Conservation (phyloP, 37 sponge, comb jelly and placozoan genomes). For the Ephydatia muelleri region DNA sequence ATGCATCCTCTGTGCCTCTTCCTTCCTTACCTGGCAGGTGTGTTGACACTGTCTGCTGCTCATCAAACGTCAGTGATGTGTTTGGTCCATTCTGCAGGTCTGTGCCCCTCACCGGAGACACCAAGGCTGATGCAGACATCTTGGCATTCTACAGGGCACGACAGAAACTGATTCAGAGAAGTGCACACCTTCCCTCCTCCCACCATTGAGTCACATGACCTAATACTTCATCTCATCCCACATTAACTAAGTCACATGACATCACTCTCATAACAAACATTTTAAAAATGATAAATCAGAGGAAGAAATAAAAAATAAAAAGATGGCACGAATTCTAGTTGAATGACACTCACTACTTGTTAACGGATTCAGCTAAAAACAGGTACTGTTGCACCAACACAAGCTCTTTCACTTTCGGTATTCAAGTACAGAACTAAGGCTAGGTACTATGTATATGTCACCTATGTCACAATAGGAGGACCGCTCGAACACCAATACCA, state of each 20-base stretch:
- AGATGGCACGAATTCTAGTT: too few species aligned
- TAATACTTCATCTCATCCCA: neutral
- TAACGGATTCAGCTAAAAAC: too few species aligned
- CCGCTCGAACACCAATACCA: too few species aligned
- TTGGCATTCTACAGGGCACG: conserved; percentile 91
- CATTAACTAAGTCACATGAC: neutral
- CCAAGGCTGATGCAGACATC: conserved; percentile 90
- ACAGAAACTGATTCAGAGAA: conserved; percentile 68
- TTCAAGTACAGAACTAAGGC: too few species aligned
- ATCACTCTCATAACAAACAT: neutral
- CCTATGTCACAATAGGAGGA: too few species aligned
- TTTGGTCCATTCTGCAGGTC: conserved; percentile 3
- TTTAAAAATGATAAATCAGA: too few species aligned
- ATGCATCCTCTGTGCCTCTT: neutral
- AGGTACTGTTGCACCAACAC: too few species aligned
- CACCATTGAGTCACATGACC: neutral
- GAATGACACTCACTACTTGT: too few species aligned
- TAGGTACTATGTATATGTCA: too few species aligned
- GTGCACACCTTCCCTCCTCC: neutral
- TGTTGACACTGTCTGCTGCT: too few species aligned
- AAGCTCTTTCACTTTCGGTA: too few species aligned
- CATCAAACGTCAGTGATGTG: neutral
- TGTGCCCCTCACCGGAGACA: conserved; percentile 86
- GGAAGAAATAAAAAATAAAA: too few species aligned
- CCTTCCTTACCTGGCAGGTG: neutral